A percentile compares a stretch with the other conserved stretches of the same genome.
These are phyloP conservation scores for Euplexia lucipara DNA, from an alignment of 2,888 invertebrate species.

Conservation along the genomic window DNA sequence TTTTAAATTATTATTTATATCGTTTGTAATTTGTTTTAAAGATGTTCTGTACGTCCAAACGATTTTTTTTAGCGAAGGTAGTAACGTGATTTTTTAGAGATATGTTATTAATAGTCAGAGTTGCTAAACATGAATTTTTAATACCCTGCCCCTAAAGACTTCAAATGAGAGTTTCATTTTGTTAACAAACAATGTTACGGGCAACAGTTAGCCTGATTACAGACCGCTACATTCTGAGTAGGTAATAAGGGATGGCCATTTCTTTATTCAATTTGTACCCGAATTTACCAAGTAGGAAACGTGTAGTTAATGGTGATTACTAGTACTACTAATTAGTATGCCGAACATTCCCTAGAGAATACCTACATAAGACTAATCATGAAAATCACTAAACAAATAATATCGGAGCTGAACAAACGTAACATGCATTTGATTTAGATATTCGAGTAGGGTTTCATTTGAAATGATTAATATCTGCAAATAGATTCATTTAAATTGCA, in stretches of 20 bases:
- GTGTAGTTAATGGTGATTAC: slow-evolving; percentile 33
- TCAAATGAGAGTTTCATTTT: background rate
- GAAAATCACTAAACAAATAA: slow-evolving; percentile 12
- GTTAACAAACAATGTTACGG: slow-evolving; percentile 13
- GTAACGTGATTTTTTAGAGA: background rate
- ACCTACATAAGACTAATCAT: slow-evolving; percentile 3
- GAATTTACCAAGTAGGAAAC: slow-evolving; percentile 23
- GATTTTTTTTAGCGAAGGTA: background rate
- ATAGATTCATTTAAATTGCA: slow-evolving; percentile 25
- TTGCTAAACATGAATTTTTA: background rate
- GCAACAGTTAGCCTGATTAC: background rate
- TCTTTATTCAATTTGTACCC: slow-evolving; percentile 39
- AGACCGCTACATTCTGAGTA: background rate
- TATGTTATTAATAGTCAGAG: background rate
- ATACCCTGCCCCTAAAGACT: background rate
- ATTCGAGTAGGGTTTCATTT: slow-evolving; percentile 12
- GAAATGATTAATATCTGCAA: slow-evolving; percentile 27
- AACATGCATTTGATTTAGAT: slow-evolving; percentile 1
- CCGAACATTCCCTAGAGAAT: slow-evolving; percentile 23
- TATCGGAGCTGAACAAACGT: slow-evolving; percentile 9
- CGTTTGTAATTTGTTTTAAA: too few relatives aligned
- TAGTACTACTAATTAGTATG: slow-evolving; percentile 24
- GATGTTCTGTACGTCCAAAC: too few relatives aligned
- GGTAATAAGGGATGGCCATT: background rate
- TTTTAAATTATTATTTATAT: too few relatives aligned